Conservation (phyloP, 2,888 invertebrate species). For the Sinopyrophorus schimmeli region DNA sequence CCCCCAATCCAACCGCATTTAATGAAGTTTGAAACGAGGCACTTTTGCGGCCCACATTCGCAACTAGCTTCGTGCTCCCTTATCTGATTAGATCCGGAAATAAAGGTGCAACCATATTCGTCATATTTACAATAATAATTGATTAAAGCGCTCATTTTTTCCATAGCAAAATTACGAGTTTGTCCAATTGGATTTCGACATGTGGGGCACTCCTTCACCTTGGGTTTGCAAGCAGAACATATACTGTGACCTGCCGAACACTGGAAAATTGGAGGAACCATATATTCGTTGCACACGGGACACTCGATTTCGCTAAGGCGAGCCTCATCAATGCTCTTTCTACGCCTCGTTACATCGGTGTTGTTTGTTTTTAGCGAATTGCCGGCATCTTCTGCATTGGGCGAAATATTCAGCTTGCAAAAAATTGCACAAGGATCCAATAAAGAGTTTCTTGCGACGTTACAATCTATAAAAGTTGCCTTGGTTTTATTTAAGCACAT, state of each 20-base stretch:
- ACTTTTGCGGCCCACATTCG: slow-evolving; percentile 32
- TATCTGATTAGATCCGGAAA: slow-evolving; percentile 26
- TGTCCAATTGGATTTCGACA: slow-evolving; percentile 41
- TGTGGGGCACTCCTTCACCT: slow-evolving; percentile 43
- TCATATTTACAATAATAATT: slow-evolving; percentile 46
- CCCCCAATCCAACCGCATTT: slow-evolving; percentile 35
- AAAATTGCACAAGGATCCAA: slow-evolving; percentile 26
- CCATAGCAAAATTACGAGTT: slow-evolving; percentile 47
- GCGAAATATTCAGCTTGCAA: slow-evolving; percentile 27
- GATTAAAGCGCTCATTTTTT: slow-evolving; percentile 42
- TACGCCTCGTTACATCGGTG: background rate
- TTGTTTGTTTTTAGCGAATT: background rate
- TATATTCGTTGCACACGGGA: slow-evolving; percentile 49
- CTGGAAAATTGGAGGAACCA: slow-evolving; percentile 49
- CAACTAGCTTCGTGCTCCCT: slow-evolving; percentile 34
- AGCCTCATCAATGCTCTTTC: slow-evolving; percentile 17
- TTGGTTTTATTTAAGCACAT: slow-evolving; percentile 21
- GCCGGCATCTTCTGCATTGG: slow-evolving; percentile 4
- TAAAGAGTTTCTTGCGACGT: slow-evolving; percentile 20
- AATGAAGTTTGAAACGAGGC: slow-evolving; percentile 33
- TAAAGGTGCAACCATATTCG: slow-evolving; percentile 42
- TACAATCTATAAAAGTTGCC: slow-evolving; percentile 21
- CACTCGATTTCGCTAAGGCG: slow-evolving; percentile 43
- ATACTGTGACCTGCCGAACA: slow-evolving; percentile 49
- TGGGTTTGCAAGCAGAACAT: slow-evolving; percentile 43